Evolutionary conservation across 2,113 vertebrate genomes (phyloP).

Genomic region (Erythrolamprus reginae): DNA sequence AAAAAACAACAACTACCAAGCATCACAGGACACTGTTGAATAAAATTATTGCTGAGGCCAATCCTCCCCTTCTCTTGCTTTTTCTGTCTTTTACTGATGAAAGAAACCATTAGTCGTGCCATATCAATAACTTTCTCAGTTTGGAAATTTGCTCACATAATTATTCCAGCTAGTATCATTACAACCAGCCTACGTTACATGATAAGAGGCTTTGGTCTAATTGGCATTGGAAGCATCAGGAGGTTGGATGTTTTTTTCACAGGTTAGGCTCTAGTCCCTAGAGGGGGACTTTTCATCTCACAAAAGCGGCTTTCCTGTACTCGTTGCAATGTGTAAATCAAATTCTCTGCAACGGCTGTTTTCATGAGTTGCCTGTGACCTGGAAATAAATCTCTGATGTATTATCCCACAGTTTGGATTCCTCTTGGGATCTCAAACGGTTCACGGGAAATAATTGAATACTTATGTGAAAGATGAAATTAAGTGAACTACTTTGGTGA

Average conservation of each 20-base stretch:
- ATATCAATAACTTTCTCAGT: slow-evolving; percentile 51
- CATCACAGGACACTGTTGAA: slow-evolving; percentile 45
- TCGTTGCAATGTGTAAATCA: slow-evolving; percentile 44
- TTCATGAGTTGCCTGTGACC: slow-evolving; percentile 44
- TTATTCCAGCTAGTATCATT: slow-evolving; percentile 53
- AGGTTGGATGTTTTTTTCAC: slow-evolving; percentile 35
- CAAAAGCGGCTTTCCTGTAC: slow-evolving; percentile 37
- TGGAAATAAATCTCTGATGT: slow-evolving; percentile 40
- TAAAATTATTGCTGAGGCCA: slow-evolving; percentile 50
- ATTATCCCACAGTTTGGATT: slow-evolving; percentile 17
- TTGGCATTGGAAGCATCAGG: slow-evolving; percentile 52
- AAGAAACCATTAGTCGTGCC: slow-evolving; percentile 35
- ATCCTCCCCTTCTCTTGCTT: slow-evolving; percentile 42
- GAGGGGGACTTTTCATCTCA: slow-evolving; percentile 36
- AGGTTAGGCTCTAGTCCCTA: slow-evolving; percentile 33
- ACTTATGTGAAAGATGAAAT: not conserved
- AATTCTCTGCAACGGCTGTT: slow-evolving; percentile 36
- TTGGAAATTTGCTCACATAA: slow-evolving; percentile 55
- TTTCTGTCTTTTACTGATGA: slow-evolving; percentile 44
- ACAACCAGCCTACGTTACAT: slow-evolving; percentile 45
- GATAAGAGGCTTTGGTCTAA: slow-evolving; percentile 59
- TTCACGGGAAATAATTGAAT: slow-evolving; percentile 6
- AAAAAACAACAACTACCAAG: slow-evolving; percentile 42
- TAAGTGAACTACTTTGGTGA: not conserved
- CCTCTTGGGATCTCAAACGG: slow-evolving; percentile 25